Conservation (phyloP, 2,797 vertebrate species). For the Tokudaia muenninki region DNA sequence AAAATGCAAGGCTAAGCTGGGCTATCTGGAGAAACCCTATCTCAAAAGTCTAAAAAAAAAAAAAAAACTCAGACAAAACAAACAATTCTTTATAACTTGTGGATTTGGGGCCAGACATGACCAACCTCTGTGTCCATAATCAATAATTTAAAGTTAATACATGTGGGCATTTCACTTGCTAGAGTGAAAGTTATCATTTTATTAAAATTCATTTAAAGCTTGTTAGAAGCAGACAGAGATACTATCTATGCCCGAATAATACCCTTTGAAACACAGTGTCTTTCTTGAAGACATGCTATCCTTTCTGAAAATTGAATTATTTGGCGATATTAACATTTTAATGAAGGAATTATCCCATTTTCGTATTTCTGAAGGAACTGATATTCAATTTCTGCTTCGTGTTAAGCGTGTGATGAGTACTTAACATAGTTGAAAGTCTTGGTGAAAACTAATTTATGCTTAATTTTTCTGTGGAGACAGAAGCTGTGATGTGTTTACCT, state of each 20-base stretch:
- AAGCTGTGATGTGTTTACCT: conserved; percentile 59
- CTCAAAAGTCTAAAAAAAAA: background rate
- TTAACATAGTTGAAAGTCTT: conserved; percentile 57
- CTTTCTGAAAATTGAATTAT: conserved; percentile 69
- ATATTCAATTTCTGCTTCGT: conserved; percentile 76
- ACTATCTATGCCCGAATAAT: conserved; percentile 57
- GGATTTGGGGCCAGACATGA: conserved; percentile 34
- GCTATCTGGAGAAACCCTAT: background rate
- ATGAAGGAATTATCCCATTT: conserved; percentile 63
- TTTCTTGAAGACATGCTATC: conserved; percentile 74
- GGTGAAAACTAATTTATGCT: conserved; percentile 62
- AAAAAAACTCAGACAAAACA: background rate
- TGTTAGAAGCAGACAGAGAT: conserved; percentile 72
- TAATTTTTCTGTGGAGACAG: background rate
- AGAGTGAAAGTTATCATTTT: conserved; percentile 60
- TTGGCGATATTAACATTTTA: conserved; percentile 75
- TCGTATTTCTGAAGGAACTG: conserved; percentile 70
- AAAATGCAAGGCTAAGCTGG: background rate
- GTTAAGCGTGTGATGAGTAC: conserved; percentile 69
- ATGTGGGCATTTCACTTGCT: conserved; percentile 58
- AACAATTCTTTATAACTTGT: background rate
- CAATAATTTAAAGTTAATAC: conserved; percentile 51
- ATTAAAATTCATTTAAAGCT: conserved; percentile 57
- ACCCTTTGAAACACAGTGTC: conserved; percentile 62
- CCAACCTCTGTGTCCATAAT: background rate